Percentiles rank a stretch among this genome's conserved stretches.
phyloP scores from a whole-genome alignment of 2,797 vertebrate genomes.

The Cuniculus paca region DNA sequence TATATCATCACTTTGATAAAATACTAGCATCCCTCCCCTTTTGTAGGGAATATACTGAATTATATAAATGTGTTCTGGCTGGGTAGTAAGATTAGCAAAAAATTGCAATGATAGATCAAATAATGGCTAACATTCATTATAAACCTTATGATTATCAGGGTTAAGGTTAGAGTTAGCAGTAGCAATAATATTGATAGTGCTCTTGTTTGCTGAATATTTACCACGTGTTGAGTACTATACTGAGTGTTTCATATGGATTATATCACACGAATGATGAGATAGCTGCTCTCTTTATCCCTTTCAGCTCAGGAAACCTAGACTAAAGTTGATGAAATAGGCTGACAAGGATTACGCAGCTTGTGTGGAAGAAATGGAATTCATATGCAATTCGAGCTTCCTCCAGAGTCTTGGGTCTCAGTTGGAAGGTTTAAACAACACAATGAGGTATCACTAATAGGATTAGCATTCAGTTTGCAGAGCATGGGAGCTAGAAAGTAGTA shows the following conservation, averaged over 20 bases:
- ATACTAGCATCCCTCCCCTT: background rate
- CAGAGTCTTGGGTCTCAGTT: background rate
- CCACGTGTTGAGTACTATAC: background rate
- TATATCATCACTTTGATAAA: constrained; percentile 3
- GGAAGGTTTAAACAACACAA: background rate
- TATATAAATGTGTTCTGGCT: background rate
- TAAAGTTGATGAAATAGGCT: background rate
- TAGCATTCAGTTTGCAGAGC: background rate
- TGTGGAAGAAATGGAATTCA: background rate
- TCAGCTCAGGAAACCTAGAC: background rate
- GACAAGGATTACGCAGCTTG: background rate
- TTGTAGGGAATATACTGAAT: background rate
- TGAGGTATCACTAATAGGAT: background rate
- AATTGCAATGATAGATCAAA: background rate
- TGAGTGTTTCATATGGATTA: background rate
- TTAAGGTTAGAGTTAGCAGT: background rate
- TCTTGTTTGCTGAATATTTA: background rate
- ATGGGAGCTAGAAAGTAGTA: background rate
- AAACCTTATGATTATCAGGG: background rate
- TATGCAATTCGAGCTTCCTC: background rate
- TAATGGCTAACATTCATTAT: background rate
- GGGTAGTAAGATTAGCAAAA: background rate
- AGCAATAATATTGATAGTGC: background rate
- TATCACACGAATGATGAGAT: background rate
- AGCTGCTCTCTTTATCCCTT: background rate